A percentile compares a stretch with the other conserved stretches of the same genome.
Conservation (phyloP, 2,888 invertebrate species). For the Zaprionus obscuricornis region DNA sequence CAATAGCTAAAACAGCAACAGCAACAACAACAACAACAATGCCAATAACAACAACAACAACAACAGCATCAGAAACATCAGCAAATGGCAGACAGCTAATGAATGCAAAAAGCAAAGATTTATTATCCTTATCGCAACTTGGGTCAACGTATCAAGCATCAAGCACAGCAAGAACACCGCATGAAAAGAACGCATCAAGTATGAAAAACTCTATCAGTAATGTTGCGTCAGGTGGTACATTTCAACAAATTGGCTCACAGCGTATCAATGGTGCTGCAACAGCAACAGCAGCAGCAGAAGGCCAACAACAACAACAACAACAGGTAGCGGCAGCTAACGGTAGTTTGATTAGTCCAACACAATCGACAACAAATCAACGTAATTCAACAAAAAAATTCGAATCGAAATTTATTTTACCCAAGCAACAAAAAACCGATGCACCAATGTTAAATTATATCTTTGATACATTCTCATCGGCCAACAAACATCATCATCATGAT, state of each 20-base stretch:
- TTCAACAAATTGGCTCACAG: slow-evolving; percentile 76
- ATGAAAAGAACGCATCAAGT: slow-evolving; percentile 44
- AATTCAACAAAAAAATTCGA: slow-evolving; percentile 72
- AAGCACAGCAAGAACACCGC: slow-evolving; percentile 28
- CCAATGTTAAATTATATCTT: slow-evolving; percentile 90
- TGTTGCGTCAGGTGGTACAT: slow-evolving; percentile 44
- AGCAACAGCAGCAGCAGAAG: slow-evolving; percentile 8
- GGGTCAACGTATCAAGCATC: slow-evolving; percentile 63
- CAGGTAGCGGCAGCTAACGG: slow-evolving; percentile 30
- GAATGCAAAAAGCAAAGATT: slow-evolving; percentile 62
- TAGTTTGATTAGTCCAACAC: slow-evolving; percentile 20
- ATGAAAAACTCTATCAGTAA: slow-evolving; percentile 47
- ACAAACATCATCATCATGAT: slow-evolving; percentile 89
- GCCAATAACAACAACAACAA: slow-evolving; percentile 31
- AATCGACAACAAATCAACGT: slow-evolving; percentile 43
- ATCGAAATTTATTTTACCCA: slow-evolving; percentile 82
- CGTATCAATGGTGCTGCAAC: slow-evolving; percentile 58
- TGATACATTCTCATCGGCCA: slow-evolving; percentile 88
- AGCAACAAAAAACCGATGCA: slow-evolving; percentile 86
- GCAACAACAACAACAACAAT: slow-evolving; percentile 18
- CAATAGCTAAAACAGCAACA: slow-evolving; percentile 5
- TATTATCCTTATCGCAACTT: slow-evolving; percentile 76
- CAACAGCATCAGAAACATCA: slow-evolving; percentile 30
- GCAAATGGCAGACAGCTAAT: slow-evolving; percentile 37
- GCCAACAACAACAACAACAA: slow-evolving; percentile 24